Evolutionary conservation across 1,140 invertebrate genomes (phyloP), one percentile per base, ranked within the genome.

Genomic region (Drosophila trapezifrons): DNA sequence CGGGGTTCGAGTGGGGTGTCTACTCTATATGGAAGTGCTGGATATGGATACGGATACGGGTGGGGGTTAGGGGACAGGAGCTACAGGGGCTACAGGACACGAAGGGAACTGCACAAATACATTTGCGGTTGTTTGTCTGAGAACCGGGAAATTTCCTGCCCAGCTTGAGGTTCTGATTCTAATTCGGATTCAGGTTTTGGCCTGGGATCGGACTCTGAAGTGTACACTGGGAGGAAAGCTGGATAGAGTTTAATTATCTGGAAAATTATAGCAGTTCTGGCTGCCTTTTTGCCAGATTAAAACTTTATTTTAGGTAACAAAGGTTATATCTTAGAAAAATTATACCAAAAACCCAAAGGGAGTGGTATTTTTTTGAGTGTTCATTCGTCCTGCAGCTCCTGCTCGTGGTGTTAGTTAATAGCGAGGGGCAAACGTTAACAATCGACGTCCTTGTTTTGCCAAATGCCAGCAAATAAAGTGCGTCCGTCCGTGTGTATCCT

Each of bases 61-160:
- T 22, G 29, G 5, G 64, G 29, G 9, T 10, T 3, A 32, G 29
- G 29, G 29, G 43, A 66, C 65, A 29, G 59, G 35, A 43, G 64
- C 12, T 22, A 15, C 22, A 64, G 63, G 32, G 59, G 64, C 12
- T 22, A 15, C 32, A 65, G 64, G 64, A 38, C 51, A 59, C 18
- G 25, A 0, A 18, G 40, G 49, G 8, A 29, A 55, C 35, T 22
- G 78, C 73, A 81, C 78, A 81, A 81, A 72, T 78, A 81, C 78
- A 81, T 80, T 81, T 81, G 78, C 65, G 72, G 78, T 79, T 79
- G 78, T 80, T 80, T 75, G 76, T 72, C 73, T 65, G 64, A 43
- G 38, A 62, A 52, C 52, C 65, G 17, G 15, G 52, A 35, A 27
- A 35, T 35, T 43, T 65, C 58, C 63, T 62, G 57, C 27, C 38